phyloP scores from a whole-genome alignment of 2,888 invertebrate genomes.

The Rambutsinella grinnellia region DNA sequence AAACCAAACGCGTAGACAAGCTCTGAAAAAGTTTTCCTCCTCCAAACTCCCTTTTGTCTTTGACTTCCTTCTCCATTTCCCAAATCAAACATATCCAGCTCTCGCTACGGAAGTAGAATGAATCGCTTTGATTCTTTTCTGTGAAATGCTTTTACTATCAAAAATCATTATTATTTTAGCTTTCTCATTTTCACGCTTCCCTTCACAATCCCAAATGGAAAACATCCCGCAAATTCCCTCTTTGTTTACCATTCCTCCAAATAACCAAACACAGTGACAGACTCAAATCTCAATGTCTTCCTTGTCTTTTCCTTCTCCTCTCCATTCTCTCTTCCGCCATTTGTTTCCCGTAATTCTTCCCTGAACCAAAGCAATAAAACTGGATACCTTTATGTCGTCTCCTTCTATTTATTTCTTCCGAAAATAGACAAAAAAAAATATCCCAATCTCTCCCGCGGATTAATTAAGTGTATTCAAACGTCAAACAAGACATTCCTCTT shows the following conservation, averaged over 20 bases:
- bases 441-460: slow-evolving; percentile 17
- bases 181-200: slow-evolving; percentile 51
- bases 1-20: not conserved
- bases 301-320: too few species aligned
- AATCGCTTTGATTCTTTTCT: too few species aligned
- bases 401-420: not conserved
- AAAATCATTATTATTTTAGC: slow-evolving; percentile 50
- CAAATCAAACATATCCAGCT: too few species aligned
- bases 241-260: not conserved
- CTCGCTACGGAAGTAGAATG: too few species aligned
- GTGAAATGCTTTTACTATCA: too few species aligned
- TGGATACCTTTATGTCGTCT: not conserved
- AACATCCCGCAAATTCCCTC: slow-evolving; percentile 13
- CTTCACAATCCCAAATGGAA: slow-evolving; percentile 40
- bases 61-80: too few species aligned
- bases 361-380: not conserved
- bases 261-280: not conserved
- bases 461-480: too few species aligned
- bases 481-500: slow-evolving; percentile 7
- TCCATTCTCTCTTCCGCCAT: too few species aligned
- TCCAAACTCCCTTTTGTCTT: too few species aligned
- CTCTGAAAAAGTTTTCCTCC: too few species aligned
- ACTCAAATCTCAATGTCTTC: too few species aligned
- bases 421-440: not conserved
- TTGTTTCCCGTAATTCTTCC: not conserved